Conservation (phyloP, 2,113 vertebrate genomes). For the Canis aureus region DNA sequence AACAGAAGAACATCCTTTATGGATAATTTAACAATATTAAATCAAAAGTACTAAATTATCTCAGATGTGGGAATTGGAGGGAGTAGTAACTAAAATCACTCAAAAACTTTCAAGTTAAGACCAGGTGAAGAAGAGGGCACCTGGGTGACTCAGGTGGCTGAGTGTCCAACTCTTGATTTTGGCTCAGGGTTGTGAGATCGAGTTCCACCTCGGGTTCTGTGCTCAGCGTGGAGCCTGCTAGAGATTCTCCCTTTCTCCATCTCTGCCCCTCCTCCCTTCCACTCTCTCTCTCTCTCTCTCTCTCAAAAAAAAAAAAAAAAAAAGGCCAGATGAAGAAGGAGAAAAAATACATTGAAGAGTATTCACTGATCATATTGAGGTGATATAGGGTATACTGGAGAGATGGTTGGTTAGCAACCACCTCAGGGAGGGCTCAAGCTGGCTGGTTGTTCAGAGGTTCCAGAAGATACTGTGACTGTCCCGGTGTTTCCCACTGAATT, state of each 20-base stretch:
- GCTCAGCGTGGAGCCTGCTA: neutral
- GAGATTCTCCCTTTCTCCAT: too few species aligned
- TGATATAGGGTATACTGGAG: neutral
- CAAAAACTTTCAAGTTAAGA: neutral
- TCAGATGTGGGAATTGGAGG: neutral
- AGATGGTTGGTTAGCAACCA: neutral
- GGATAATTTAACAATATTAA: neutral
- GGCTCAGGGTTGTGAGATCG: neutral
- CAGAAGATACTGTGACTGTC: fast-evolving
- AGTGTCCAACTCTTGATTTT: neutral
- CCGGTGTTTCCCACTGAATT: too few species aligned
- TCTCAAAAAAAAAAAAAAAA: neutral
- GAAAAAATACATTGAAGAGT: neutral
- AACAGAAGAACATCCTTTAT: neutral
- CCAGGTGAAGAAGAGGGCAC: neutral
- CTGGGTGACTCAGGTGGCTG: neutral
- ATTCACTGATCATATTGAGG: neutral
- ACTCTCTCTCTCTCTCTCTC: too few species aligned
- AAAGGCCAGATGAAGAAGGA: neutral
- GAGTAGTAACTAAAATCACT: neutral
- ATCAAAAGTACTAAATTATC: neutral
- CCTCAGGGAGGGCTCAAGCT: neutral
- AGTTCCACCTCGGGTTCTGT: fast-evolving
- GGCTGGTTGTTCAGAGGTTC: neutral
- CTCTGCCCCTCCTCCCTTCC: too few species aligned